phyloP scores from a whole-genome alignment of 2,888 invertebrate species.

The Tholera decimalis region DNA sequence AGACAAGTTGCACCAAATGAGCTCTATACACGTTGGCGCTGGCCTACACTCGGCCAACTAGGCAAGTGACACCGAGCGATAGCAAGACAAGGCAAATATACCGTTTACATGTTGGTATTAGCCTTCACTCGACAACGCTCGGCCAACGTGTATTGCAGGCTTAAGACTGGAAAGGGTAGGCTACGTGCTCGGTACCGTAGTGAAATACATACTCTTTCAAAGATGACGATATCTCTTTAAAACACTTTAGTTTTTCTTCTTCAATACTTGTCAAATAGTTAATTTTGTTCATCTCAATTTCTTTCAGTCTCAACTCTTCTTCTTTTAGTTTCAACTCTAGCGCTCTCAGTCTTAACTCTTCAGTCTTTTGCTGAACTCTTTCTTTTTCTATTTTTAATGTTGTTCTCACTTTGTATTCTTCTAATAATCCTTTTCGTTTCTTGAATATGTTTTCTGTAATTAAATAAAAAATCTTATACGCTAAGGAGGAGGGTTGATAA shows the following conservation, averaged over 20 bases:
- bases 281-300: constrained; percentile 76
- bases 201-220: constrained; percentile 71
- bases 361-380: constrained; percentile 70
- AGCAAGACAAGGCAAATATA: no score
- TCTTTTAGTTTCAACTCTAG: constrained; percentile 74
- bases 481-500: no score
- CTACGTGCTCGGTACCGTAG: no score
- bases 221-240: constrained; percentile 72
- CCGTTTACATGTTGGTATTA: no score
- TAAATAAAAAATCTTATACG: constrained; percentile 8
- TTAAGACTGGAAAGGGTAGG: no score
- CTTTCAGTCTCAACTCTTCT: constrained; percentile 74
- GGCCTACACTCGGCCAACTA: no score
- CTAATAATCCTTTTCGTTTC: constrained; percentile 64
- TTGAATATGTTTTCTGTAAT: constrained; percentile 50
- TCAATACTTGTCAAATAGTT: constrained; percentile 74
- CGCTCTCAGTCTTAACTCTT: constrained; percentile 73
- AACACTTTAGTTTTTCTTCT: constrained; percentile 75
- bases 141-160: no score
- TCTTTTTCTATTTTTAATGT: constrained; percentile 71
- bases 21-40: no score
- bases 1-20: no score
- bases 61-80: no score
- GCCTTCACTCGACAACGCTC: no score
- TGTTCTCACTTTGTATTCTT: constrained; percentile 70